These are phyloP conservation scores for Sabatieria punctata DNA, from an alignment of 2,888 invertebrate species.

Conservation along the genomic window DNA sequence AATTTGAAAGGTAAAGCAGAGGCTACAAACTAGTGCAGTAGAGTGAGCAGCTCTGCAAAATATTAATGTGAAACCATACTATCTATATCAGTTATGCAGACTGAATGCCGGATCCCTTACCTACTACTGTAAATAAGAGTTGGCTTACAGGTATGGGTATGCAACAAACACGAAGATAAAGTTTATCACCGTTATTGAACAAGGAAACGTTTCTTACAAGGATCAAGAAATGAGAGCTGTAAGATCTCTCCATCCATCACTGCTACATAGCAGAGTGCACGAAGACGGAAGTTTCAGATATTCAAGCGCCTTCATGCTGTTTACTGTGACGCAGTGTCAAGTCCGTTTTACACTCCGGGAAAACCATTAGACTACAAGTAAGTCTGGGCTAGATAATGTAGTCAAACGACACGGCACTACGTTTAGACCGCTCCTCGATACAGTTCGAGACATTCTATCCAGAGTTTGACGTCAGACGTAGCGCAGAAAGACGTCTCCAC, in stretches of 20 bases:
- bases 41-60: too few relatives aligned
- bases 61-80: too few relatives aligned
- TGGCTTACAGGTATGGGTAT: constrained; percentile 48
- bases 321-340: constrained; percentile 80
- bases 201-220: constrained; percentile 1
- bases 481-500: too few relatives aligned
- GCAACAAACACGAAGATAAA: constrained; percentile 93
- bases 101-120: too few relatives aligned
- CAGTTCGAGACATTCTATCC: too few relatives aligned
- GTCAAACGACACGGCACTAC: too few relatives aligned
- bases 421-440: too few relatives aligned
- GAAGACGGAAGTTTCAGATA: constrained; percentile 42
- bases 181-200: constrained; percentile 8
- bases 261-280: neutral
- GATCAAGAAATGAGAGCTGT: constrained; percentile 13
- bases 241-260: neutral
- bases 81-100: too few relatives aligned
- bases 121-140: neutral
- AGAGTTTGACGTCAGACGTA: too few relatives aligned
- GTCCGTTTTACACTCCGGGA: constrained; percentile 86
- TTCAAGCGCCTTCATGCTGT: constrained; percentile 70
- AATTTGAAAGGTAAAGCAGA: too few relatives aligned
- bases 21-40: too few relatives aligned
- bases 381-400: constrained; percentile 32
- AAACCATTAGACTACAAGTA: constrained; percentile 69